Base-by-base conservation (phyloP, 2,113 vertebrate genomes). In the Cebus imitator region DNA sequence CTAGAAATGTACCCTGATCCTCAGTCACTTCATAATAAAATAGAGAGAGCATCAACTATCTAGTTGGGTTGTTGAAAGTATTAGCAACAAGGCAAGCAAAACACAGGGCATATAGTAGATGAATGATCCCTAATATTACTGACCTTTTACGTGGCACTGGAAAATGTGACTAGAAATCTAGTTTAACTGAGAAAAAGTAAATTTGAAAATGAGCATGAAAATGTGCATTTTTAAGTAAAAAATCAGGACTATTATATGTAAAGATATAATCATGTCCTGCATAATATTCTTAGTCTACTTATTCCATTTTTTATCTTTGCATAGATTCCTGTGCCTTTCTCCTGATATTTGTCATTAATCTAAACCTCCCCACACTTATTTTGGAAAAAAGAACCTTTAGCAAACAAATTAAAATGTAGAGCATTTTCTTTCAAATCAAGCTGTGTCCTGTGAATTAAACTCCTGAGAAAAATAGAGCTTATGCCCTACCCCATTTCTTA, bases 391-490 rank as follows among this genome's bases (percentile, higher is more conserved):
- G 50, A 97, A 16, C 8, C 9, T 45, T 88, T 52, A 61, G 10
- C n/a, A 90, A 96, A 55, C 43, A 93, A 66, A 85, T 92, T 48
- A 79, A 79, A 86, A 52, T 5, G 76, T 40, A 9, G 12, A 87
- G 16, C 57, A 8, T 52, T 89, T 79, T 27, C 40, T 94, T 92
- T 94, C 66, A 40, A 85, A 91, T 87, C 58, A 58, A 80, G 43
- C 8, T 6, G 72, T 48, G 11, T n/a, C 16, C 30, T 87, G 40
- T 68, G 70, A 90, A 37, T 80, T 91, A 64, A 23, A 89, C 23
- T 94, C 0, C 0, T 92, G 96, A 97, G 97, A 97, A 97, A 98
- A 97, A 91, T 8, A 94, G 7, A 84, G 68, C 73, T 97, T 85
- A 89, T 48, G 20, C 64, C 88, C 66, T 95, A 91, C 78, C 61